Base-by-base conservation (phyloP, 2,888 invertebrate species). In the Ormia ochracea region DNA sequence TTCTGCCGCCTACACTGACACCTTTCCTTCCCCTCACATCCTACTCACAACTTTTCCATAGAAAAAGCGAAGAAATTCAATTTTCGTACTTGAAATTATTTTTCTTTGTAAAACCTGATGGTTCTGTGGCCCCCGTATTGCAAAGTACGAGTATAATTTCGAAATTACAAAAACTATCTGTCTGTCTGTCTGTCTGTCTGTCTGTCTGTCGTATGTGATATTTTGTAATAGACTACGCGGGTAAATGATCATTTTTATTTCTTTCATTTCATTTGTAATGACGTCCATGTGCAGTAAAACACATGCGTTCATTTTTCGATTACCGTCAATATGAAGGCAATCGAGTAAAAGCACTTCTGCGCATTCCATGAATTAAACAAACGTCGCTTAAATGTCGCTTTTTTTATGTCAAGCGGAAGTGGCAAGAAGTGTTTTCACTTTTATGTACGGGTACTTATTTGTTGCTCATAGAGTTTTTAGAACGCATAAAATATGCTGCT, bases 151-250 rank as follows among this genome's bases (percentile, higher is more conserved):
- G 48, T 66, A 38, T n/a, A 28, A 52, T 52, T 66, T 52, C 65
- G 52, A 66, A 52, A 65, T 12, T 38, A 26, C 19, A 52, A 66
- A 26, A 41, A 23, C n/a, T 58, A 10, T 21, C 31, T 10, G 4
- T 3, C 10, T 38, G 26, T 59, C 48, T 58, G 14, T 21, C 31
- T 10, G 4, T 3, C 10, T 38, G 26, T 59, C 48, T 58, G 14
- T 21, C 31, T 10, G 4, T 3, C 10, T 38, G 26, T 59, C 48
- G 61, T 36, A 19, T 19, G 38, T 19, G 26, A 4, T 28, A 38
- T 66, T 52, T 66, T 52, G 65, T 52, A 52, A 72, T 52, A 52
- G 23, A 43, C 31, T 38, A 72, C 61, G 61, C 4, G 61, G 72
- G 61, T 43, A 72, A 43, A 28, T 52, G 23, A 61, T 52, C 6